Percentiles rank a stretch among this genome's conserved stretches.
phyloP scores from a whole-genome alignment of 2,888 invertebrate species.

The Drosophila mulleri region DNA sequence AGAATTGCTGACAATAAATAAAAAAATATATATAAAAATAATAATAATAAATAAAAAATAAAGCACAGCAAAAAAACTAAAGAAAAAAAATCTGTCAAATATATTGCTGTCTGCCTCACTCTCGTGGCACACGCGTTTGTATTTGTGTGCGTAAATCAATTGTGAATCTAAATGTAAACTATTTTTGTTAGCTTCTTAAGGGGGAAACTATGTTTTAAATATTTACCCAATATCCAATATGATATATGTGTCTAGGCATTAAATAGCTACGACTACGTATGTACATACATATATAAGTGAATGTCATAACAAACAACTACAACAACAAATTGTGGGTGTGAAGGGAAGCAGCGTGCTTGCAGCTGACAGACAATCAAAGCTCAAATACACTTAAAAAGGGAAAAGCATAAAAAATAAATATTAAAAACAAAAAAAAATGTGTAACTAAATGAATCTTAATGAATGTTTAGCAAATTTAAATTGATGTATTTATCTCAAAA shows the following conservation, averaged over 20 bases:
- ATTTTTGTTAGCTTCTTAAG: slow-evolving; percentile 40
- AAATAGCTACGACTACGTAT: not conserved
- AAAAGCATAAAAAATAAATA: not conserved
- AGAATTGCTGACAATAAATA: slow-evolving; percentile 75
- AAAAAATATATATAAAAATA: slow-evolving; percentile 32
- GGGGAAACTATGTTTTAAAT: slow-evolving; percentile 45
- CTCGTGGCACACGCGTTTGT: slow-evolving; percentile 17
- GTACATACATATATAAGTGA: slow-evolving; percentile 19
- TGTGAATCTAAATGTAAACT: slow-evolving; percentile 29
- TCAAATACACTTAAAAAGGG: slow-evolving; percentile 45
- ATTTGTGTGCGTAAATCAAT: slow-evolving; percentile 19
- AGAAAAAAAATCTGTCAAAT: slow-evolving; percentile 11
- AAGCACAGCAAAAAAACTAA: slow-evolving; percentile 4
- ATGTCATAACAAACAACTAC: slow-evolving; percentile 30
- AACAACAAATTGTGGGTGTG: slow-evolving; percentile 11
- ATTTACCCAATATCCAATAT: slow-evolving; percentile 17
- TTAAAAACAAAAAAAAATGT: not conserved
- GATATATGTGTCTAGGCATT: not conserved
- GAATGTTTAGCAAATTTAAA: slow-evolving; percentile 51
- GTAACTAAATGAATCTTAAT: slow-evolving; percentile 2
- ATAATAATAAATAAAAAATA: slow-evolving; percentile 16
- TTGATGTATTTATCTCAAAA: slow-evolving; percentile 19
- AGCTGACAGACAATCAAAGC: slow-evolving; percentile 79
- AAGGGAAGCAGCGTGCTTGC: slow-evolving; percentile 58
- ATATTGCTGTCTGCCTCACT: slow-evolving; percentile 28